A percentile compares a stretch with the other conserved stretches of the same genome.
Evolutionary conservation across 2,113 vertebrate genomes (phyloP).

Genomic region (Barnardius zonarius): DNA sequence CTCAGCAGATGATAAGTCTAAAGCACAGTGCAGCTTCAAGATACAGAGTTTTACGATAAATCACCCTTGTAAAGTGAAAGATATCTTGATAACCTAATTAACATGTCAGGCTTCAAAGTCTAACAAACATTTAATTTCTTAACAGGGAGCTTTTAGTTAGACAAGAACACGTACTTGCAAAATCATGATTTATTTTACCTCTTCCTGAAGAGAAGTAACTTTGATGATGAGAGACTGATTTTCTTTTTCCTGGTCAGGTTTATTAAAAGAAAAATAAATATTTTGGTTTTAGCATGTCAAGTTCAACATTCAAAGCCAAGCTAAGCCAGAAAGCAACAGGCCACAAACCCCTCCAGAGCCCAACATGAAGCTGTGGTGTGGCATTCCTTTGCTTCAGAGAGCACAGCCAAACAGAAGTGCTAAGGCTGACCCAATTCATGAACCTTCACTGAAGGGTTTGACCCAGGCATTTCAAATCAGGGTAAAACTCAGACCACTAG

Average conservation of each 20-base stretch:
- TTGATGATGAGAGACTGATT: conserved; percentile 82
- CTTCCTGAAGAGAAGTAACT: conserved; percentile 85
- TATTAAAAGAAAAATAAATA: neutral
- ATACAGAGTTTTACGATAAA: neutral
- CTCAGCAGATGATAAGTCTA: neutral
- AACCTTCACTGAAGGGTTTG: neutral
- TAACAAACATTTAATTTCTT: neutral
- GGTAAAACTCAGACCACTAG: neutral
- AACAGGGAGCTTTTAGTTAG: neutral
- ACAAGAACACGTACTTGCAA: neutral
- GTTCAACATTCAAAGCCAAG: neutral
- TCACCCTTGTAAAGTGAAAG: neutral
- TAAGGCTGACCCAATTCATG: neutral
- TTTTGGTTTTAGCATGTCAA: neutral
- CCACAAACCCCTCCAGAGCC: neutral
- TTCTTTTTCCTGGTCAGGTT: conserved; percentile 79
- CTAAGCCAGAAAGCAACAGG: neutral
- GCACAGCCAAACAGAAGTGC: neutral
- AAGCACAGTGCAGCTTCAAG: neutral
- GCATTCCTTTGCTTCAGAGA: neutral
- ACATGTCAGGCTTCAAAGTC: neutral
- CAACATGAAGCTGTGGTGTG: neutral
- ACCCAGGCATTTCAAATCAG: neutral
- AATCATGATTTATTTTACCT: conserved; percentile 69
- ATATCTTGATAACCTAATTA: neutral